Conservation (phyloP, 2,888 invertebrate genomes). For the Pterostichus niger region DNA sequence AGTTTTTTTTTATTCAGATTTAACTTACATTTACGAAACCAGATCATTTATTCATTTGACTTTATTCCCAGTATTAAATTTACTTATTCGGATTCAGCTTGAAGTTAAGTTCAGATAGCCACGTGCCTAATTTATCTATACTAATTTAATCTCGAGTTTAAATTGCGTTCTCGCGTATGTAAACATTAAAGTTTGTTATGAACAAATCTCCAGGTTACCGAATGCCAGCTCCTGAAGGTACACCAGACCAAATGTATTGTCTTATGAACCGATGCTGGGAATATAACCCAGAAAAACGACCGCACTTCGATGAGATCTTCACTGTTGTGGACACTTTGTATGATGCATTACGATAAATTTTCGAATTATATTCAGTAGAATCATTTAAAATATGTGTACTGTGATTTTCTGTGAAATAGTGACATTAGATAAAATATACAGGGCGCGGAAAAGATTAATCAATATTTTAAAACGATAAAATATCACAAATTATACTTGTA, state of each 20-base stretch:
- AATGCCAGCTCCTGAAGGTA: constrained; percentile 94
- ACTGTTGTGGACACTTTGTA: constrained; percentile 84
- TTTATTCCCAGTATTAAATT: too few species aligned
- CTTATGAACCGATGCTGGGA: constrained; percentile 97
- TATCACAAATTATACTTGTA: too few species aligned
- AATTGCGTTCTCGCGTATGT: too few species aligned
- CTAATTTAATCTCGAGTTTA: too few species aligned
- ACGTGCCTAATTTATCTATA: too few species aligned
- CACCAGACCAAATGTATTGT: constrained; percentile 93
- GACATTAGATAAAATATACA: neutral
- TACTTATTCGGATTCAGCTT: too few species aligned
- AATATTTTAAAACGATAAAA: too few species aligned
- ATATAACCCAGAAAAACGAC: constrained; percentile 93
- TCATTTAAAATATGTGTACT: constrained; percentile 19
- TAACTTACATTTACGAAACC: too few species aligned
- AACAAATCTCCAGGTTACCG: constrained; percentile 85
- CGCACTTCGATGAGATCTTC: constrained; percentile 94
- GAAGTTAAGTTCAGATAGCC: too few species aligned
- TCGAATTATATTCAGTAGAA: neutral
- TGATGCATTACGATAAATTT: constrained; percentile 61
- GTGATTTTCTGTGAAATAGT: constrained; percentile 41
- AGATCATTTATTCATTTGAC: too few species aligned
- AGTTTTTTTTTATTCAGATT: too few species aligned
- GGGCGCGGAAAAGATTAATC: neutral
- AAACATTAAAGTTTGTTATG: too few species aligned